phyloP scores from a whole-genome alignment of 2,888 invertebrate genomes.

The Mylabris sibirica region DNA sequence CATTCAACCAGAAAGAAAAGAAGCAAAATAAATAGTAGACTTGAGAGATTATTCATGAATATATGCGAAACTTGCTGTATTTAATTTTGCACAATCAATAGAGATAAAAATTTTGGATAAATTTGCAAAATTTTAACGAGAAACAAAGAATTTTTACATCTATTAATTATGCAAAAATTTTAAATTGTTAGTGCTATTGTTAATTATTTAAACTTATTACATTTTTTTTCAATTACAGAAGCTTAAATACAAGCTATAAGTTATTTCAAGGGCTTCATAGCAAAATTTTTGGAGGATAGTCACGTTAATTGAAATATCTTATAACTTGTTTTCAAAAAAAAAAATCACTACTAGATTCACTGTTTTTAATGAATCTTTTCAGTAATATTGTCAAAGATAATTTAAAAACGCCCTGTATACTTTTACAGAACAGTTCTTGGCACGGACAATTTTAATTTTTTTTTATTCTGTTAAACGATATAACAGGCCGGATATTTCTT shows the following conservation, averaged over 20 bases:
- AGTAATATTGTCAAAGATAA: background rate
- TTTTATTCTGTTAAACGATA: background rate
- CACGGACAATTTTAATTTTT: background rate
- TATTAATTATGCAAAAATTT: background rate
- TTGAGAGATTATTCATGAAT: background rate
- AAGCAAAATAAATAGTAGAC: background rate
- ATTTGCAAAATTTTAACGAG: background rate
- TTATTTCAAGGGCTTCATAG: background rate
- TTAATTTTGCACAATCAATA: slow-evolving; percentile 2
- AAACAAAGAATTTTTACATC: background rate
- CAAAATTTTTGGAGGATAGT: background rate
- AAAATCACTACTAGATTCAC: background rate
- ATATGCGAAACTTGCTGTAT: background rate
- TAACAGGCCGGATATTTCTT: background rate
- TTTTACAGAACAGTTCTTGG: background rate
- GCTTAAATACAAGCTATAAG: background rate
- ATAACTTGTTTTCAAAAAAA: background rate
- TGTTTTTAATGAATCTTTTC: too few relatives aligned
- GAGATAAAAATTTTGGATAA: background rate
- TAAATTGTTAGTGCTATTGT: background rate
- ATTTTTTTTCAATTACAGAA: background rate
- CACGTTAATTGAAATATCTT: slow-evolving; percentile 8
- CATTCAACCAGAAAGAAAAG: background rate
- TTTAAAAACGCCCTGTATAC: slow-evolving; percentile 5
- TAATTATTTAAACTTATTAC: slow-evolving; percentile 3